These are phyloP conservation scores for Pholis gunnellus DNA, from an alignment of 2,113 vertebrate genomes.

Conservation along the genomic window DNA sequence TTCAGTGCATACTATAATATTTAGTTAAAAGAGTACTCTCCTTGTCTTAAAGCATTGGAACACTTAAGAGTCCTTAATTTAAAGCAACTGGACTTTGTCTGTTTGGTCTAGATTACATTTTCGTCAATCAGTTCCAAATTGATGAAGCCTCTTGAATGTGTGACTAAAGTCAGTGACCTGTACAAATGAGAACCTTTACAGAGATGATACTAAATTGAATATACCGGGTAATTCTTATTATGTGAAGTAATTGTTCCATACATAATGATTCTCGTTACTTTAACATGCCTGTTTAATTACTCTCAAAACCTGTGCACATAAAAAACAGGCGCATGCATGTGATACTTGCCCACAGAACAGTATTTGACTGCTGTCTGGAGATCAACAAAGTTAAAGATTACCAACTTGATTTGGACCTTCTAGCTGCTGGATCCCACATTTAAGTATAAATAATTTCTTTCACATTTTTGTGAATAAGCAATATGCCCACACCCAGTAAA, in stretches of 20 bases:
- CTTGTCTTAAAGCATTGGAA: background rate
- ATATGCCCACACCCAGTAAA: background rate
- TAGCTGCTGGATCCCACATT: background rate
- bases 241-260: background rate
- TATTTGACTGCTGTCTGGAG: background rate
- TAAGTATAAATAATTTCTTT: background rate
- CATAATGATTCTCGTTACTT: background rate
- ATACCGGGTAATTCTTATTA: no score
- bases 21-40: background rate
- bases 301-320: background rate
- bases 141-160: background rate
- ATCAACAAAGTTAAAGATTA: background rate
- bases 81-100: background rate
- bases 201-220: background rate
- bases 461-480: background rate
- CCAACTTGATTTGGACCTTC: background rate
- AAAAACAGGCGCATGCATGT: background rate
- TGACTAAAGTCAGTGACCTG: background rate
- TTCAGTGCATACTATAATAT: background rate
- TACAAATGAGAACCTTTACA: slow-evolving; percentile 1
- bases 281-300: background rate
- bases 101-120: background rate
- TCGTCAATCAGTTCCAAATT: background rate
- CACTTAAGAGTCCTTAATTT: background rate
- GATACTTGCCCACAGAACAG: background rate